Base-by-base conservation (phyloP, 2,113 vertebrate genomes). In the Morone saxatilis region DNA sequence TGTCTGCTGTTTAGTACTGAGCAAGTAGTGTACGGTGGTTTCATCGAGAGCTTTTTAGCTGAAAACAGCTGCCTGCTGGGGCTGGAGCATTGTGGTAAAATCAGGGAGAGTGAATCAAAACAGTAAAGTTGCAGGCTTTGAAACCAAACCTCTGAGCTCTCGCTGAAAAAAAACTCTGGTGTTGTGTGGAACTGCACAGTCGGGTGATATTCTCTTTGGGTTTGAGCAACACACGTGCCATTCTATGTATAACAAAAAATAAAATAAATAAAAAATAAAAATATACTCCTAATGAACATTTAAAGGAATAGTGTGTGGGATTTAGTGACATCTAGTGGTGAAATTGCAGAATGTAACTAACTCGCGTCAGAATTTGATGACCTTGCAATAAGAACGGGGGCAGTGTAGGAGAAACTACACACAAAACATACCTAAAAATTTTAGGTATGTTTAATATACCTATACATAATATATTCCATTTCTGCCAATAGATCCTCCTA, bases 241-340 rank as follows among this genome's bases (percentile, higher is more conserved):
- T 22, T 80, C 4, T 48, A 51, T 36, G 45, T 61, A 41, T 36
- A 20, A 31, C 31, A 83, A 43, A 36, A 47, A 51, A 72, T 48
- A 51, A 68, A 25, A 25, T 25, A 25, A 25, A 25, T 25, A 25
- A 25, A 25, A 25, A 25, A 25, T 25, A 25, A 25, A 25, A 25
- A 25, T 25, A 25, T 25, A 22, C 69, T 48, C 6, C 41, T 53
- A 25, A 51, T 10, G 31, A 31, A 31, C 2, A 31, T 31, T 31
- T 31, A 31, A 31, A 31, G 31, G 31, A 31, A 31, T 31, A 31
- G 31, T 31, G 31, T 31, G 31, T 31, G 3, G 31, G 2, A 31
- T 31, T 31, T 31, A 31, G 31, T 31, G 31, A 31, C 31, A 31
- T 31, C 31, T 31, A 31, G 31, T 25, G 25, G 25, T 25, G 25